These are phyloP conservation scores for Rhagonycha fulva DNA, from an alignment of 2,888 invertebrate species.

Conservation along the genomic window DNA sequence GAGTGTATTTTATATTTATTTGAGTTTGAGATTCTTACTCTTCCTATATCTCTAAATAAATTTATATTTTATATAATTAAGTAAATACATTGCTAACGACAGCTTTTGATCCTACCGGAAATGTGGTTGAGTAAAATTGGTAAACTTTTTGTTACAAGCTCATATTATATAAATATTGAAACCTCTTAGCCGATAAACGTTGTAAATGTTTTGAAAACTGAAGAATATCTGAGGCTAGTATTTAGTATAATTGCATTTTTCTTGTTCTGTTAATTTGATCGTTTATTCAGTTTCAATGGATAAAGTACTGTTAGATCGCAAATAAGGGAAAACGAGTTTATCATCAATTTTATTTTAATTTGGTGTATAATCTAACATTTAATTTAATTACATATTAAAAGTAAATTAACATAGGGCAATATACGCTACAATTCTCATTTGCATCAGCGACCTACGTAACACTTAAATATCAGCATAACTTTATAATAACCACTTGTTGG, in stretches of 20 bases:
- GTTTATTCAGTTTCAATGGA: neutral
- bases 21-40: too few species aligned
- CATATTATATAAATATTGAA: too few species aligned
- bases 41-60: too few species aligned
- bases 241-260: neutral
- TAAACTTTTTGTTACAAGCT: neutral
- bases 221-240: neutral
- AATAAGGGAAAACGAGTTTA: neutral
- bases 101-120: neutral
- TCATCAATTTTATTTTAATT: neutral
- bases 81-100: neutral
- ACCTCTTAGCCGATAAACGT: too few species aligned
- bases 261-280: neutral
- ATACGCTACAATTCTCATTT: constrained; percentile 18
- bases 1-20: too few species aligned
- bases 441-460: constrained; percentile 10
- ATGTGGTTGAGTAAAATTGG: neutral
- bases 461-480: constrained; percentile 19
- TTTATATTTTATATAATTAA: neutral
- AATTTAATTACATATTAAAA: constrained; percentile 15
- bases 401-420: constrained; percentile 18
- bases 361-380: neutral
- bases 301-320: neutral
- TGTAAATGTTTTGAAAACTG: too few species aligned
- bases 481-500: constrained; percentile 17